Evolutionary conservation across 2,113 vertebrate species (phyloP).

Genomic region (Anoplopoma fimbria): DNA sequence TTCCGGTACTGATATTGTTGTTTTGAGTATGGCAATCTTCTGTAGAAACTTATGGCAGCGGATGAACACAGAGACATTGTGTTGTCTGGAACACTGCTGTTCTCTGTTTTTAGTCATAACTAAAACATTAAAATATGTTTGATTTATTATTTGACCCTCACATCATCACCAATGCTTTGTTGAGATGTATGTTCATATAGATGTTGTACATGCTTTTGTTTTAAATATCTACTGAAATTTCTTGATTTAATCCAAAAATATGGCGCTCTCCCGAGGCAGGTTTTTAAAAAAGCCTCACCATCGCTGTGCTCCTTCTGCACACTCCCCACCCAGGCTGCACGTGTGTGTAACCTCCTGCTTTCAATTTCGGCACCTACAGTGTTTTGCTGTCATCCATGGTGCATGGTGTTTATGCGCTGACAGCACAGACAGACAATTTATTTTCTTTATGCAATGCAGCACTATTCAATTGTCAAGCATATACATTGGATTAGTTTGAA

Average conservation of each 20-base stretch:
- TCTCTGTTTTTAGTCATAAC: background rate
- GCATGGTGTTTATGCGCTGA: too few species aligned
- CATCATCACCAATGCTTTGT: background rate
- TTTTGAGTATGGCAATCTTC: background rate
- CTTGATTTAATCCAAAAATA: slow-evolving; percentile 6
- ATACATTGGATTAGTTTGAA: too few species aligned
- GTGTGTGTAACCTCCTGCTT: background rate
- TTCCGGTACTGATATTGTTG: background rate
- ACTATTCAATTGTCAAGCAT: too few species aligned
- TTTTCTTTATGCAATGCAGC: too few species aligned
- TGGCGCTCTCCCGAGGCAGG: background rate
- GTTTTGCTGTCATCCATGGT: background rate
- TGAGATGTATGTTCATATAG: background rate
- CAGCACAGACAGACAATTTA: background rate
- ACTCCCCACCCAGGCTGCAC: too few species aligned
- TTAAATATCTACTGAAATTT: background rate
- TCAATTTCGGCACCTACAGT: background rate
- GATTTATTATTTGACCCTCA: background rate
- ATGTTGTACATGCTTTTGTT: background rate
- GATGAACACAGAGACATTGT: background rate
- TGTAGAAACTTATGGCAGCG: background rate
- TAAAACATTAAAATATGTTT: background rate
- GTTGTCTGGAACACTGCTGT: background rate
- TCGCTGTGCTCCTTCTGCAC: background rate
- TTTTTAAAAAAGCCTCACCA: background rate